Evolutionary conservation across 2,113 vertebrate genomes (phyloP).

Genomic region (Prinia subflava): DNA sequence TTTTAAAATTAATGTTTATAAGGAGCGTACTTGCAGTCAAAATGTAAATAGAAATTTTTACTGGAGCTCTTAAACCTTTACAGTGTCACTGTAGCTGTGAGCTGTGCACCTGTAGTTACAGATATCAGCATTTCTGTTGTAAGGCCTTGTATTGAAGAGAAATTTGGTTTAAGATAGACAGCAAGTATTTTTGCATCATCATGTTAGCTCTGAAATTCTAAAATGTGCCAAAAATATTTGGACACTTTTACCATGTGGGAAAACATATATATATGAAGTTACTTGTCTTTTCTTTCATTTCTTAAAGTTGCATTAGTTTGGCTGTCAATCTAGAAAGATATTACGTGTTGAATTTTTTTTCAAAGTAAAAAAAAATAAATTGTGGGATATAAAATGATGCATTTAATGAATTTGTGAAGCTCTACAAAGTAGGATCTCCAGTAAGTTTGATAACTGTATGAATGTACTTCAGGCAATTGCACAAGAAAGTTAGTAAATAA

Average conservation of each 20-base stretch:
- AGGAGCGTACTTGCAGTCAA: slow-evolving; percentile 21
- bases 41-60: slow-evolving; percentile 60
- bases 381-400: not conserved
- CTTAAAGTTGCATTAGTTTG: not conserved
- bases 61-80: slow-evolving; percentile 48
- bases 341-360: not conserved
- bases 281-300: not conserved
- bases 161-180: not conserved
- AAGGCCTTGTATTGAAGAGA: not conserved
- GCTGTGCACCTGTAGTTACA: not conserved
- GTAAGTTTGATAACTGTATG: not conserved
- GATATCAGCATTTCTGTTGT: slow-evolving; percentile 27
- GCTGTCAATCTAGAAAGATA: not conserved
- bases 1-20: slow-evolving; percentile 31
- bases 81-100: not conserved
- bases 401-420: not conserved
- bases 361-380: not conserved
- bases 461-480: not conserved
- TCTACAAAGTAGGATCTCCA: not conserved
- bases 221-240: slow-evolving; percentile 34
- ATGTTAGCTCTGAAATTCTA: slow-evolving; percentile 34
- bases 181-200: slow-evolving; percentile 18
- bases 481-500: slow-evolving; percentile 22
- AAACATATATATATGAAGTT: not conserved
- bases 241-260: not conserved